These are phyloP conservation scores for Gymnopithys bicolor DNA, from an alignment of 2,797 vertebrate genomes.

Conservation along the genomic window DNA sequence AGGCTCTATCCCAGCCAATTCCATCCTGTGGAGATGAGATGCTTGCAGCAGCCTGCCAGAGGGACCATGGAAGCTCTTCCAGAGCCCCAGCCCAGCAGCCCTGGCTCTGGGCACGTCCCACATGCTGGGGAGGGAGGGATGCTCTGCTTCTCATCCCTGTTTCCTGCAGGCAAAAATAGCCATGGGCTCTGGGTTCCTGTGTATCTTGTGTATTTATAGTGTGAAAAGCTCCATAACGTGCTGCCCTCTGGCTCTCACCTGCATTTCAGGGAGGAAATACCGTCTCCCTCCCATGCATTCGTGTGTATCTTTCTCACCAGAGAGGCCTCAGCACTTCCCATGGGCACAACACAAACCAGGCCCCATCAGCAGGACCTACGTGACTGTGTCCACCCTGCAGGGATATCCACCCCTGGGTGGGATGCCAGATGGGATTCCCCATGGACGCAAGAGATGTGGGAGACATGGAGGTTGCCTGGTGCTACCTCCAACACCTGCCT, in stretches of 20 bases:
- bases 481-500: neutral
- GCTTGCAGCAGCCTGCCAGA: neutral
- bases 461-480: rapidly evolving
- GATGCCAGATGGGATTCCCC: neutral
- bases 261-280: neutral
- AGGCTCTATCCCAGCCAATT: neutral
- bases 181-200: slow-evolving; percentile 8
- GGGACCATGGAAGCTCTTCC: neutral
- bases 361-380: rapidly evolving
- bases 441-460: rapidly evolving
- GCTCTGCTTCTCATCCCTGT: slow-evolving; percentile 8
- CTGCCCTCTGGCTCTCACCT: slow-evolving; percentile 43
- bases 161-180: slow-evolving; percentile 70
- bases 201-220: slow-evolving; percentile 32
- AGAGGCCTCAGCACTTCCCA: neutral
- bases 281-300: rapidly evolving
- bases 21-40: neutral
- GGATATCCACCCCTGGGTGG: neutral
- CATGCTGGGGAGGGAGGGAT: slow-evolving; percentile 30
- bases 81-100: neutral
- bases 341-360: rapidly evolving
- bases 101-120: neutral
- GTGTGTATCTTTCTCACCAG: rapidly evolving
- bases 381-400: rapidly evolving
- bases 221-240: neutral